A percentile compares a stretch with the other conserved stretches of the same genome.
These are phyloP conservation scores for Taphrorychus bicolor DNA, from an alignment of 2,888 invertebrate species.

Conservation along the genomic window DNA sequence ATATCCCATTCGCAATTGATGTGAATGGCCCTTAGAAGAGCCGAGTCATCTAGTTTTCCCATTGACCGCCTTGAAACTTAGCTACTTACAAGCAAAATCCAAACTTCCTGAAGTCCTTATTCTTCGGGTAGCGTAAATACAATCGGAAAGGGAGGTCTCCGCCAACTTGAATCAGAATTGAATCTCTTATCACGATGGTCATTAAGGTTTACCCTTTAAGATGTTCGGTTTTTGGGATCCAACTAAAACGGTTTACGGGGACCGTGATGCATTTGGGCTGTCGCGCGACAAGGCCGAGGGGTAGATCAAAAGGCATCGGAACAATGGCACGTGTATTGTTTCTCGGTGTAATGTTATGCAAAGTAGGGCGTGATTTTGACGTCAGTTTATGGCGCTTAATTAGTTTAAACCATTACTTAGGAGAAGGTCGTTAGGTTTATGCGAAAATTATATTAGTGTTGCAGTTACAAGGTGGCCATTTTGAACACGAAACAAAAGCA, in stretches of 20 bases:
- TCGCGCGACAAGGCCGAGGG: neutral
- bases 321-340: neutral
- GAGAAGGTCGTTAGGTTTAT: too few species aligned
- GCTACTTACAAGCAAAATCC: conserved; percentile 10
- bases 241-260: conserved; percentile 1
- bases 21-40: conserved; percentile 5
- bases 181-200: conserved; percentile 11
- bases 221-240: conserved; percentile 8
- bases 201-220: conserved; percentile 20
- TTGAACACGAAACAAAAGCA: too few species aligned
- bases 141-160: conserved; percentile 15
- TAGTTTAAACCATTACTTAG: neutral
- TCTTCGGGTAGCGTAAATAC: conserved; percentile 14
- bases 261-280: neutral
- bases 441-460: too few species aligned
- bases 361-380: neutral
- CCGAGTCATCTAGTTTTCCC: conserved; percentile 15
- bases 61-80: conserved; percentile 23
- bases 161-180: neutral
- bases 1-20: neutral
- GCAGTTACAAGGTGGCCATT: too few species aligned
- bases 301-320: neutral
- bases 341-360: neutral
- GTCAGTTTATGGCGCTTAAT: neutral
- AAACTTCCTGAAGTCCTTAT: conserved; percentile 20